These are phyloP conservation scores for Orientallactaga bullata DNA, from an alignment of 2,113 vertebrate species.

Conservation along the genomic window DNA sequence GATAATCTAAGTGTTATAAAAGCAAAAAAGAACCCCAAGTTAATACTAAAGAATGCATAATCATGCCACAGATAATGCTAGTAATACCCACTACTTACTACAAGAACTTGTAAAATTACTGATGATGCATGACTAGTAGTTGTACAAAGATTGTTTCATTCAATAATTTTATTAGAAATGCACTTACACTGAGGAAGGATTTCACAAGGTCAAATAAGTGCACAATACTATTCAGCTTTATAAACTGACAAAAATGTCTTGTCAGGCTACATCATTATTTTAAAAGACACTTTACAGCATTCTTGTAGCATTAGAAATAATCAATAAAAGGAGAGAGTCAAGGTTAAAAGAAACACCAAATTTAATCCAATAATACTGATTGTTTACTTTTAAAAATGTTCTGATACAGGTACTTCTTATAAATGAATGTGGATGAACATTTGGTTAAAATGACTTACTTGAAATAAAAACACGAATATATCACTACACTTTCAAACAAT, in stretches of 20 bases:
- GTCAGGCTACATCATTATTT: constrained; percentile 92
- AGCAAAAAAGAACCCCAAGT: constrained; percentile 84
- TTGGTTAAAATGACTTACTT: constrained; percentile 84
- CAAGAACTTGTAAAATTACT: constrained; percentile 94
- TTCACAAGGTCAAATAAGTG: constrained; percentile 96
- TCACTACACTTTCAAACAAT: constrained; percentile 86
- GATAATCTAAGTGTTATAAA: constrained; percentile 91
- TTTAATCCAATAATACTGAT: constrained; percentile 90
- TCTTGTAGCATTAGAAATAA: constrained; percentile 92
- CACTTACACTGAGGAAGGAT: constrained; percentile 96
- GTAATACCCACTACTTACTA: constrained; percentile 95
- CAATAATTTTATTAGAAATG: constrained; percentile 94
- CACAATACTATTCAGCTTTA: constrained; percentile 93
- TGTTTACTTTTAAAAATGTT: constrained; percentile 79
- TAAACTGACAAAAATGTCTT: constrained; percentile 93
- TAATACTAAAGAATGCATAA: constrained; percentile 96
- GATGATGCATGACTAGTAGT: constrained; percentile 95
- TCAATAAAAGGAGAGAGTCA: constrained; percentile 87
- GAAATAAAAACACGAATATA: constrained; percentile 88
- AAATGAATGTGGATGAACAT: constrained; percentile 86
- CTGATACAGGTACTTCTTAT: constrained; percentile 87
- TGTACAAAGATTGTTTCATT: constrained; percentile 95
- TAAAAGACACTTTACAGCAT: constrained; percentile 91
- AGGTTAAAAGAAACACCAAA: constrained; percentile 86
- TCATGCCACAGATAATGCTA: constrained; percentile 99